Base-by-base conservation (phyloP, 2,888 invertebrate species). In the Anthophora plumipes region DNA sequence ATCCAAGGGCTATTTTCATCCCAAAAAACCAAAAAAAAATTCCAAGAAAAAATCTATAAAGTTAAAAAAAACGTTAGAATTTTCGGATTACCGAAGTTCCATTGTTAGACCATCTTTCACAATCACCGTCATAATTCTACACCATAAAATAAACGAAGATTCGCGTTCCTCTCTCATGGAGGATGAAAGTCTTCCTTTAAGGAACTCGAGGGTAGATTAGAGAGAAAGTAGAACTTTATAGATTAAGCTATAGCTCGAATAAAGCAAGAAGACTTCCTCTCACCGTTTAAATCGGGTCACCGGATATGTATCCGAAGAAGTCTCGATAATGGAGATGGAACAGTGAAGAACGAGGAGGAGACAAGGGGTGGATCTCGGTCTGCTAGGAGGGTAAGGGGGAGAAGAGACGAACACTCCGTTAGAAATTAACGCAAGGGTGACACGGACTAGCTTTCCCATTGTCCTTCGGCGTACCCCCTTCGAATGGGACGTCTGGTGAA, bases 341-440 rank as follows among this genome's bases (percentile, higher is more conserved):
- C 69, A 63, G 46, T 50, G 81, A 78, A 72, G 77, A 48, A 86
- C 46, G 78, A 70, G 57, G 63, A 60, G 55, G 70, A 57, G 59
- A 69, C 9, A 50, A 61, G 61, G 77, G 72, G 63, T 64, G 72
- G 68, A 55, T 52, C 48, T 14, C 25, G 64, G 37, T 14, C 17
- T 37, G 74, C 59, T 52, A 70, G 75, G 72, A 77, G 84, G 80
- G 76, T 73, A 76, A 72, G 57, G 14, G 43, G 17, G 5, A n/a
- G 55, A 64, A 67, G 77, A 48, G 64, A 67, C 78, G 85, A 74
- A 74, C 74, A 84, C 85, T 81, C 82, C 82, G 83, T 87, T 86
- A 91, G 90, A 91, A 92, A 92, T 92, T 91, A 92, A 92, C 91
- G 85, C 90, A 85, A 72, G 88, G 90, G 89, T 88, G 89, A 90